phyloP scores from a whole-genome alignment of 2,888 invertebrate species.

The Lutraria lutraria region DNA sequence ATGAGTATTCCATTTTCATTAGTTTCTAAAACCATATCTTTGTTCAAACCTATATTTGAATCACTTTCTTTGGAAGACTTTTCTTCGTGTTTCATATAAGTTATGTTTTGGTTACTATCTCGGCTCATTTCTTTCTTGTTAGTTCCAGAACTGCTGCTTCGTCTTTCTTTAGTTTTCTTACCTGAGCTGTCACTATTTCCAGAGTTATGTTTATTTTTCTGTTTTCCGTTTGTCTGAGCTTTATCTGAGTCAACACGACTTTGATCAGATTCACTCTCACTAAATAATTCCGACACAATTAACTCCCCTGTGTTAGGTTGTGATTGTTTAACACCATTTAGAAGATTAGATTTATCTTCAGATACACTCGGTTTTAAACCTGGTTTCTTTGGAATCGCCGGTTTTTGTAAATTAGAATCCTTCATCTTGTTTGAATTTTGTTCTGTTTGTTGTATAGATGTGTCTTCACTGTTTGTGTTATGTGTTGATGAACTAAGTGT shows the following conservation, averaged over 20 bases:
- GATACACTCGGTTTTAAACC: constrained; percentile 45
- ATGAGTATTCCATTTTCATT: constrained; percentile 29
- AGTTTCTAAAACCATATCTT: constrained; percentile 24
- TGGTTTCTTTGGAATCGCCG: constrained; percentile 71
- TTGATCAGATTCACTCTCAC: constrained; percentile 65
- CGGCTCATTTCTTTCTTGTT: constrained; percentile 37
- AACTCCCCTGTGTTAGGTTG: constrained; percentile 48
- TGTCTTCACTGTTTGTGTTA: not conserved
- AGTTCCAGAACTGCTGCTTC: constrained; percentile 36
- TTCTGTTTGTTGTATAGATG: constrained; percentile 24
- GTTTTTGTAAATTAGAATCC: constrained; percentile 60
- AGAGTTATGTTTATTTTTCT: constrained; percentile 22
- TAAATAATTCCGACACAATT: constrained; percentile 58
- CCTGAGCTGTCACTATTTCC: constrained; percentile 10
- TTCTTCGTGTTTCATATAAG: constrained; percentile 50
- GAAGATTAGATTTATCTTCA: not conserved
- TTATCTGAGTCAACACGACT: constrained; percentile 46
- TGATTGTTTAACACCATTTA: not conserved
- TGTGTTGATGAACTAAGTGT: constrained; percentile 43
- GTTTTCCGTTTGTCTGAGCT: constrained; percentile 32
- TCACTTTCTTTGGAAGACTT: constrained; percentile 25
- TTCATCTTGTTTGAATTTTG: constrained; percentile 11
- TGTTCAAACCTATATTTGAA: not conserved
- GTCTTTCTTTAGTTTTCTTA: constrained; percentile 53
- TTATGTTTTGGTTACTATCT: constrained; percentile 70